Conservation (phyloP, 2,113 vertebrate species). For the Alethe diademata region DNA sequence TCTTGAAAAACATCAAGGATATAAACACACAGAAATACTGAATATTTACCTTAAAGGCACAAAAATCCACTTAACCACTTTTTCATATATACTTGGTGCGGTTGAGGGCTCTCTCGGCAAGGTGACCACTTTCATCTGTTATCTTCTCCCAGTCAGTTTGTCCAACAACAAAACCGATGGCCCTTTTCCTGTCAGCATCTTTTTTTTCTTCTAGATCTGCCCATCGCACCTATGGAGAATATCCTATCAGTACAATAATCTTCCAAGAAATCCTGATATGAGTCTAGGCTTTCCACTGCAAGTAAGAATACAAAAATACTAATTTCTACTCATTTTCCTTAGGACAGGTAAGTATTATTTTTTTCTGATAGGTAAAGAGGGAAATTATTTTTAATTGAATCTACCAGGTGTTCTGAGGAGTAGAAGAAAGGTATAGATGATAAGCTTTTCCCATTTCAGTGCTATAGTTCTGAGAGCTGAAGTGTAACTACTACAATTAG, state of each 20-base stretch:
- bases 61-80: slow-evolving; percentile 66
- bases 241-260: slow-evolving; percentile 31
- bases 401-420: background rate
- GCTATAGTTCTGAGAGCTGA: background rate
- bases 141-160: slow-evolving; percentile 99
- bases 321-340: background rate
- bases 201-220: slow-evolving; percentile 98
- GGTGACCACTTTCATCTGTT: slow-evolving; percentile 94
- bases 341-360: background rate
- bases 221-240: slow-evolving; percentile 90
- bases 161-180: slow-evolving; percentile 98
- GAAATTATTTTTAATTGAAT: background rate
- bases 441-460: background rate
- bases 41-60: slow-evolving; percentile 77
- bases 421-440: background rate
- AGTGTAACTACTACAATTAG: background rate
- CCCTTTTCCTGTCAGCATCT: slow-evolving; percentile 95
- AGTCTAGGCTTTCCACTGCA: background rate
- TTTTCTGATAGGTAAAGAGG: background rate
- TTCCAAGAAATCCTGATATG: background rate
- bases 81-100: slow-evolving; percentile 98
- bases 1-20: background rate
- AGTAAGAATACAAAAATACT: background rate
- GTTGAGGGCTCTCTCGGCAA: slow-evolving; percentile 96
- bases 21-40: background rate